A percentile compares a stretch with the other conserved stretches of the same genome.
Conservation (phyloP, 1,140 invertebrate species). For the Agraylea sexmaculata region DNA sequence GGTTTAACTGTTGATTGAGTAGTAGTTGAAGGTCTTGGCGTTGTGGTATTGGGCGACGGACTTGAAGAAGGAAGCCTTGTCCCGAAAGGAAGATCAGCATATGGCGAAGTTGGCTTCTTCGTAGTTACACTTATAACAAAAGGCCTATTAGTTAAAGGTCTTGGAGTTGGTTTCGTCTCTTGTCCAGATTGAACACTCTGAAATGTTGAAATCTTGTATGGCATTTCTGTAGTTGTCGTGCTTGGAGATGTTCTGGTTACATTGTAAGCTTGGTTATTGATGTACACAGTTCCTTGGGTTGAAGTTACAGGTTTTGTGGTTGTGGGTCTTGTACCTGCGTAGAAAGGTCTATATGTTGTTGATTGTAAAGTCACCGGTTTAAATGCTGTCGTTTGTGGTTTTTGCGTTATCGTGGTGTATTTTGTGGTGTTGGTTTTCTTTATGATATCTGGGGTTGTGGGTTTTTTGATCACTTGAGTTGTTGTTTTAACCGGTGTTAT, state of each 20-base stretch:
- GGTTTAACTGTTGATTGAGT: slow-evolving; percentile 18
- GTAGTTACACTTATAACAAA: slow-evolving; percentile 21
- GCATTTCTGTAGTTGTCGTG: slow-evolving; percentile 29
- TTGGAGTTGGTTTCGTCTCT: slow-evolving; percentile 24
- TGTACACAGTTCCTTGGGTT: slow-evolving; percentile 11
- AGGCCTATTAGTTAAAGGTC: slow-evolving; percentile 20
- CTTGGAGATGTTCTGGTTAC: slow-evolving; percentile 15
- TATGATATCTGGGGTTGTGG: neutral
- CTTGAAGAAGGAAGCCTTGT: slow-evolving; percentile 22
- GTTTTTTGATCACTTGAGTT: slow-evolving; percentile 7
- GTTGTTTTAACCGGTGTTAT: slow-evolving; percentile 13
- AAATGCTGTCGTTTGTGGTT: neutral
- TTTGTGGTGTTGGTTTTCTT: slow-evolving; percentile 3
- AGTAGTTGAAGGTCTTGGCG: slow-evolving; percentile 19
- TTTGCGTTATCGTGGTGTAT: slow-evolving; percentile 12
- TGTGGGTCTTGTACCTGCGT: slow-evolving; percentile 7
- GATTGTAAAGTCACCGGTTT: neutral
- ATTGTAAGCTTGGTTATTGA: slow-evolving; percentile 21
- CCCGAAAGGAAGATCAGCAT: slow-evolving; percentile 15
- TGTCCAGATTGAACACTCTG: slow-evolving; percentile 34
- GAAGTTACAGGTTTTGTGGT: slow-evolving; percentile 18
- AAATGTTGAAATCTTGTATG: slow-evolving; percentile 40
- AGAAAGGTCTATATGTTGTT: slow-evolving; percentile 12
- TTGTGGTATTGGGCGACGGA: slow-evolving; percentile 20
- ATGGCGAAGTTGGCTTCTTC: slow-evolving; percentile 22